Evolutionary conservation across 2,888 invertebrate genomes (phyloP).

Genomic region (Drepanosiphum platanoidis): DNA sequence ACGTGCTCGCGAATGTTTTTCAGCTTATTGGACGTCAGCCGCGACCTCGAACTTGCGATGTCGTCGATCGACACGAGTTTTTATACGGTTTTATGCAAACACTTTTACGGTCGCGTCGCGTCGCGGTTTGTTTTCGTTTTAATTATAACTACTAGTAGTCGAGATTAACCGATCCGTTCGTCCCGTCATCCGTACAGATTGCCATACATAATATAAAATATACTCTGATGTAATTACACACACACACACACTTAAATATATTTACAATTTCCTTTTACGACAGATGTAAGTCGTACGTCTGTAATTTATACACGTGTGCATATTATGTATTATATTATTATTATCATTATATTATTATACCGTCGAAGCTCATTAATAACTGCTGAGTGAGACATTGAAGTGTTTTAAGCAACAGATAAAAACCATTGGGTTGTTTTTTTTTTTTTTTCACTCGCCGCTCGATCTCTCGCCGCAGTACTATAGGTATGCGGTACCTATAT

Average conservation of each 20-base stretch:
- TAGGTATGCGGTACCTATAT: background rate
- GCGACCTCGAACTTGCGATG: background rate
- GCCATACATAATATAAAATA: background rate
- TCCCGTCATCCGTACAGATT: slow-evolving; percentile 14
- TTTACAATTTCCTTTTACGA: slow-evolving; percentile 28
- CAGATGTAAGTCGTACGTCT: background rate
- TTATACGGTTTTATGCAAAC: background rate
- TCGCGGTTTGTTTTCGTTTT: background rate
- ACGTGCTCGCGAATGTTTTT: too few species aligned
- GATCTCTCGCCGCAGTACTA: background rate
- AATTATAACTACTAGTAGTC: background rate
- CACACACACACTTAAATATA: too few species aligned
- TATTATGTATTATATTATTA: background rate
- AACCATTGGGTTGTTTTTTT: background rate
- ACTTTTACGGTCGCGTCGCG: too few species aligned
- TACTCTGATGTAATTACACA: slow-evolving; percentile 10
- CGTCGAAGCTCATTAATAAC: slow-evolving; percentile 37
- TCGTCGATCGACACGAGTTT: background rate
- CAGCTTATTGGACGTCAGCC: too few species aligned
- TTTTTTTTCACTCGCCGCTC: background rate
- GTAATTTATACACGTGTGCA: background rate
- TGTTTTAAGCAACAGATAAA: slow-evolving; percentile 51
- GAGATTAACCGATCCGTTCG: slow-evolving; percentile 5
- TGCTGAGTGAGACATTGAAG: slow-evolving; percentile 38
- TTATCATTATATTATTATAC: slow-evolving; percentile 25